phyloP scores from a whole-genome alignment of 2,113 vertebrate genomes.

The Rana temporaria region DNA sequence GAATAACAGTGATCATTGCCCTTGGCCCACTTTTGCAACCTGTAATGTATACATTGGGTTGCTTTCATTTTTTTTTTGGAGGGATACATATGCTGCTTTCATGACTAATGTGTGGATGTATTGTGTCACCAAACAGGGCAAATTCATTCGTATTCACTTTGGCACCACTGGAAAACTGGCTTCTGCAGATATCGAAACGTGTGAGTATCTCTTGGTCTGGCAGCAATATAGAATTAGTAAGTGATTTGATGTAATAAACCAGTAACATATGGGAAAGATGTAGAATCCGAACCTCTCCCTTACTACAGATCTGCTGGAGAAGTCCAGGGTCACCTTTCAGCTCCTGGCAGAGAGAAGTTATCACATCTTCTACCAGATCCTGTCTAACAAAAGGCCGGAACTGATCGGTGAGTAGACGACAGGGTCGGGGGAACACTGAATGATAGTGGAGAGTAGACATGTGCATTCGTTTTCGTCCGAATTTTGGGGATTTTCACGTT shows the following conservation, averaged over 20 bases:
- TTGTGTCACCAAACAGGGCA: slow-evolving; percentile 73
- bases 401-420: slow-evolving; percentile 76
- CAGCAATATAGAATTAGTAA: background rate
- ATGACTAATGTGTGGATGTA: too few relatives aligned
- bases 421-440: too few relatives aligned
- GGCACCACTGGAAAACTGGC: slow-evolving; percentile 87
- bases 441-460: too few relatives aligned
- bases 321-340: slow-evolving; percentile 90
- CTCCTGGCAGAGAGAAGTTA: slow-evolving; percentile 91
- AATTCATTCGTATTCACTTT: slow-evolving; percentile 94
- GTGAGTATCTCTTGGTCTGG: slow-evolving; percentile 69
- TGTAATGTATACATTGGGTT: too few relatives aligned
- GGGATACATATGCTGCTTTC: too few relatives aligned
- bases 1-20: too few relatives aligned
- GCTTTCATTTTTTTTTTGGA: too few relatives aligned
- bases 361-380: slow-evolving; percentile 94
- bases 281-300: background rate
- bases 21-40: too few relatives aligned
- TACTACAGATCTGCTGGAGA: slow-evolving; percentile 83
- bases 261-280: too few relatives aligned
- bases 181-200: slow-evolving; percentile 91
- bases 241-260: too few relatives aligned
- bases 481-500: too few relatives aligned
- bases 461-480: too few relatives aligned
- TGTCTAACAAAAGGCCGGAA: slow-evolving; percentile 88